Evolutionary conservation across 2,113 vertebrate species (phyloP).

Genomic region (Caranx melampygus): DNA sequence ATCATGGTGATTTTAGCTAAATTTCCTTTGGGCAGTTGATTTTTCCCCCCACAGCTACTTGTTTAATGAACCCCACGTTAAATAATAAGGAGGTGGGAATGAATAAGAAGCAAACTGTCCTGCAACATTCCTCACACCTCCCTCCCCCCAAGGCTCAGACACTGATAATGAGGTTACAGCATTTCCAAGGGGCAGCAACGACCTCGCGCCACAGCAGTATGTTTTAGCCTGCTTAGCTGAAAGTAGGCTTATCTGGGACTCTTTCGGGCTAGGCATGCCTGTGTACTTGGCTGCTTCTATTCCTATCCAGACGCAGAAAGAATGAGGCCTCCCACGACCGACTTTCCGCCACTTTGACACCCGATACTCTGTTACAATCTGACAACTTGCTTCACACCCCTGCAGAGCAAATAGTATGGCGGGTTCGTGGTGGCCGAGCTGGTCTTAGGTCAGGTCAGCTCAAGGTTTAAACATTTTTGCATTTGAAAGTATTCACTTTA

Average conservation of each 20-base stretch:
- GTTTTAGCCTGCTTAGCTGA: constrained; percentile 58
- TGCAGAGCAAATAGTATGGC: constrained; percentile 30
- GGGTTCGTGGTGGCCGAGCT: constrained; percentile 21
- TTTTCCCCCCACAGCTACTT: not conserved
- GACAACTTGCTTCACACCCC: constrained; percentile 68
- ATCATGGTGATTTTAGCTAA: not conserved
- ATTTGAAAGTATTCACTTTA: constrained; percentile 15
- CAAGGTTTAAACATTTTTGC: constrained; percentile 3
- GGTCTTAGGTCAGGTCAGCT: constrained; percentile 10
- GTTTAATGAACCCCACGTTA: not conserved
- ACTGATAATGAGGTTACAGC: constrained; percentile 72
- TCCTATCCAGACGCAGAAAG: constrained; percentile 67
- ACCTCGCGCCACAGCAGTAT: constrained; percentile 56
- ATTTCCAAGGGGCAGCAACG: constrained; percentile 47
- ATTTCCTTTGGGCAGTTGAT: not conserved
- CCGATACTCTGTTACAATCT: constrained; percentile 70
- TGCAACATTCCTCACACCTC: constrained; percentile 51
- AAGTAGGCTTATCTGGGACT: constrained; percentile 56
- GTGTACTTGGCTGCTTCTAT: constrained; percentile 64
- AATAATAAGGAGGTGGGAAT: constrained; percentile 23
- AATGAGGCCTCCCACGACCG: constrained; percentile 50
- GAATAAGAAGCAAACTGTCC: constrained; percentile 18
- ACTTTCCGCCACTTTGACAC: constrained; percentile 69
- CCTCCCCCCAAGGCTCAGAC: constrained; percentile 35
- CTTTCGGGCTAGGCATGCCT: constrained; percentile 37